Evolutionary conservation across 1,140 invertebrate species (phyloP), one percentile per base, ranked within the genome.

Genomic region (Drosophila rufa): DNA sequence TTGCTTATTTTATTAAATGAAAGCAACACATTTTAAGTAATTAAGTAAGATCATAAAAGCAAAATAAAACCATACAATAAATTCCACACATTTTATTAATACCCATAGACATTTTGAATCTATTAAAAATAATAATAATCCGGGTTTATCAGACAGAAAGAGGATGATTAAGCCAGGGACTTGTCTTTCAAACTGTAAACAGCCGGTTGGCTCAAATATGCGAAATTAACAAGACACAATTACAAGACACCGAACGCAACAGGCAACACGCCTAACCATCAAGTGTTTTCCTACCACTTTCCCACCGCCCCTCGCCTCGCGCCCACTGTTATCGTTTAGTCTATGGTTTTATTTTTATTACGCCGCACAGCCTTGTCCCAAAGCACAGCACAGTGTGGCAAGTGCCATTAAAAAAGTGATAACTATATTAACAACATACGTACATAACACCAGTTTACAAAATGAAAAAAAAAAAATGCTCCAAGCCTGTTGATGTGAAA

Each of bases 191-290:
- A 77, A 89, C 84, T 89, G 84, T 89, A 89, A 89, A 89, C 67
- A 79, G 80, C 84, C 84, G 85, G 77, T 89, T 75, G 82, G 80
- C 78, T 89, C 85, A 84, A 89, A 89, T 84, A 89, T 89, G 84
- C 70, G 84, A 89, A 89, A 89, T 89, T 81, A 89, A 89, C 85
- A 89, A 89, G 84, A 80, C 84, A 89, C 84, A 89, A 89, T 89
- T 89, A 89, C 84, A 84, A 89, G 67, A 80, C 73, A 80, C 74
- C 79, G 76, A 80, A 80, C 80, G 75, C 75, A 86, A 74, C 51
- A 78, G 62, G 59, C 74, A 73, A 68, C 80, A 66, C 61, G 46
- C 74, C 60, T 76, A 66, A 25, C 55, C 57, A 80, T 53, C 69
- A 76, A 68, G 68, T 71, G 66, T 51, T 50, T 69, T 66, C 38